Percentiles rank a stretch among this genome's conserved stretches.
Evolutionary conservation across 2,113 vertebrate genomes (phyloP).

Genomic region (Pitta sordida): DNA sequence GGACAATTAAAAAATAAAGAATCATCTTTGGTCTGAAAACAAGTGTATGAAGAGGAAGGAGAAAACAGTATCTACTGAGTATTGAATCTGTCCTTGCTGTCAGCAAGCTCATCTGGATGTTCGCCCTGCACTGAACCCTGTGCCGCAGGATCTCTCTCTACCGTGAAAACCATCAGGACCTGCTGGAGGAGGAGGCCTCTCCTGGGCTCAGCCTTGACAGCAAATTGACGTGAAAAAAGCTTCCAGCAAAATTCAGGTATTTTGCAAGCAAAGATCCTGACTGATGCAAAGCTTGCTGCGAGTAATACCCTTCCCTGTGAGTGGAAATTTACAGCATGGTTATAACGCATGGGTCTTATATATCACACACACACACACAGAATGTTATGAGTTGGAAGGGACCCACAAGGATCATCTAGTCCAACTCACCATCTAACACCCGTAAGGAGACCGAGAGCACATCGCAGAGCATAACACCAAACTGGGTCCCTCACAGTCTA

Average conservation of each 20-base stretch:
- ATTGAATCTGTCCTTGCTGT: neutral
- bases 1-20: neutral
- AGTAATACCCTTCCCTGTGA: neutral
- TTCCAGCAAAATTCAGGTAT: neutral
- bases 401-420: no score
- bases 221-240: neutral
- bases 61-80: neutral
- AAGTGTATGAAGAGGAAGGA: neutral
- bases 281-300: neutral
- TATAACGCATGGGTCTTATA: neutral
- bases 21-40: neutral
- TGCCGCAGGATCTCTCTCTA: accelerated
- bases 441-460: no score
- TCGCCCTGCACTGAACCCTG: neutral
- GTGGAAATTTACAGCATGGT: neutral
- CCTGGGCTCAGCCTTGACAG: neutral
- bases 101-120: neutral
- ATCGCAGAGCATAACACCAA: no score
- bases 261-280: neutral
- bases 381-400: no score
- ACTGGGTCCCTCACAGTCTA: no score
- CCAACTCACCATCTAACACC: no score
- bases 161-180: neutral
- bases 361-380: no score
- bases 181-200: neutral